Evolutionary conservation across 2,797 vertebrate genomes (phyloP).

Genomic region (Semotilus atromaculatus): DNA sequence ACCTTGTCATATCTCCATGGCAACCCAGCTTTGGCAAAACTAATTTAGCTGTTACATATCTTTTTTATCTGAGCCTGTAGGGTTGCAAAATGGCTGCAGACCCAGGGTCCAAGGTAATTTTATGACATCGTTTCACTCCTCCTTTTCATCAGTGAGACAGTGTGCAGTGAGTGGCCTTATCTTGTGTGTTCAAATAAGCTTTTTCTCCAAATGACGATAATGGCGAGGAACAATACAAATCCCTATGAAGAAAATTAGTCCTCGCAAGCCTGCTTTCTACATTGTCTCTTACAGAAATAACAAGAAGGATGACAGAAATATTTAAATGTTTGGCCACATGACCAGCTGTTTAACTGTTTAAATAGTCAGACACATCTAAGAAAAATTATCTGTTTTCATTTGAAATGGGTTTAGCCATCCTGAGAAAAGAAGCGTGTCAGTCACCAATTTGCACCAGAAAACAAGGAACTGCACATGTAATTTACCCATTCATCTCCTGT

Average conservation of each 20-base stretch:
- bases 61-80: slow-evolving; percentile 30
- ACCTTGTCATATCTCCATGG: slow-evolving; percentile 25
- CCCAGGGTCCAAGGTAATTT: slow-evolving; percentile 4
- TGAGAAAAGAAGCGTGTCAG: background rate
- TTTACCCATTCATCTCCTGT: background rate
- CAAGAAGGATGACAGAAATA: background rate
- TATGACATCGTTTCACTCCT: slow-evolving; percentile 7
- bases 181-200: slow-evolving; percentile 23
- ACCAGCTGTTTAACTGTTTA: background rate
- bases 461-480: background rate
- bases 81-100: slow-evolving; percentile 25
- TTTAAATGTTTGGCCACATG: background rate
- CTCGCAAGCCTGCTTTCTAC: background rate
- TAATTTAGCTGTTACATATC: slow-evolving; percentile 45
- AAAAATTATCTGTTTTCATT: background rate
- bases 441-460: background rate
- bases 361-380: background rate
- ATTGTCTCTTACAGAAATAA: background rate
- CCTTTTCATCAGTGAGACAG: slow-evolving; percentile 32
- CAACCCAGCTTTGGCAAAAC: slow-evolving; percentile 39
- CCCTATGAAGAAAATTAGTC: background rate
- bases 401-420: background rate
- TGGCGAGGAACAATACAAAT: background rate
- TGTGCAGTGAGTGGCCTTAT: slow-evolving; percentile 19
- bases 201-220: slow-evolving; percentile 23